These are phyloP conservation scores for Papilio dardanus DNA, from an alignment of 1,140 invertebrate genomes.

Conservation along the genomic window DNA sequence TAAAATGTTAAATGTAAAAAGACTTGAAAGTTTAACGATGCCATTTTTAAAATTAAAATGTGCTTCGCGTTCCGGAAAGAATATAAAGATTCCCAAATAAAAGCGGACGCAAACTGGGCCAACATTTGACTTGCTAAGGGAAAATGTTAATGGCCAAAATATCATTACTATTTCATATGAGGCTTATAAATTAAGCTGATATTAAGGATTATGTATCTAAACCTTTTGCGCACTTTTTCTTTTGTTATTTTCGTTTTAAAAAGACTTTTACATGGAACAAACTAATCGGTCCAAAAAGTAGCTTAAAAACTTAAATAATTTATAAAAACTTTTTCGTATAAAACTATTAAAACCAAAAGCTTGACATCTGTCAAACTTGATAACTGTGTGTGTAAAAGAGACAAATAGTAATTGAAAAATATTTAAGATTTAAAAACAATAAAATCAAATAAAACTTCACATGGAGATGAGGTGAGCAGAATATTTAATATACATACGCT, in stretches of 20 bases:
- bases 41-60: neutral
- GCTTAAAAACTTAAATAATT: neutral
- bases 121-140: neutral
- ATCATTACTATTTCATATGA: neutral
- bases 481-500: neutral
- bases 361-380: neutral
- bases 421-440: neutral
- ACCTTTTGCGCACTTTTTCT: neutral
- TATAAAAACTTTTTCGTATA: neutral
- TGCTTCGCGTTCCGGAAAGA: neutral
- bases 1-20: neutral
- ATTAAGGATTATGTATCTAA: neutral
- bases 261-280: neutral
- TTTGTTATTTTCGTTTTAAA: neutral
- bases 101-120: neutral
- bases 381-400: neutral
- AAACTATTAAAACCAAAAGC: neutral
- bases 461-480: neutral
- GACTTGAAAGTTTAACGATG: neutral
- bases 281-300: no score
- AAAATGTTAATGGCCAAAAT: slow-evolving; percentile 9
- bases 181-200: neutral
- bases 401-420: neutral
- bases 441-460: neutral
- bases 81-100: neutral